Evolutionary conservation across 2,797 vertebrate genomes (phyloP).

Genomic region (Psittacula derbiana): DNA sequence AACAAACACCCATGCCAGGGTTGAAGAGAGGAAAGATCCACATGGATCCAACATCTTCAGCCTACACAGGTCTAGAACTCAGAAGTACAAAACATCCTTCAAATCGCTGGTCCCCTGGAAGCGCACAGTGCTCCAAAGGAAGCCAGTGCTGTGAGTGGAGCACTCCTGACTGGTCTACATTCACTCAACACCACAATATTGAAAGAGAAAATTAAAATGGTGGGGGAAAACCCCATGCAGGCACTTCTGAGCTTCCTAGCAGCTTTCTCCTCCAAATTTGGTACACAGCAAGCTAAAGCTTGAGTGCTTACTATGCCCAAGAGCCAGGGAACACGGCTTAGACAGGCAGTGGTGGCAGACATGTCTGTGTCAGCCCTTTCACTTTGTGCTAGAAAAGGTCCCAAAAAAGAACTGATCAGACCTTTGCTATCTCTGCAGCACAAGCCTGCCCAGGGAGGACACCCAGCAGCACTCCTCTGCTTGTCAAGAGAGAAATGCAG

Average conservation of each 20-base stretch:
- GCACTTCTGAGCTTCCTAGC: neutral
- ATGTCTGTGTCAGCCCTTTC: neutral
- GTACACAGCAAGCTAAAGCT: neutral
- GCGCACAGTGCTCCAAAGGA: rapidly evolving
- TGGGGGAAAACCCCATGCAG: too few relatives aligned
- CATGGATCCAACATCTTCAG: neutral
- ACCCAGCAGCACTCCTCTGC: neutral
- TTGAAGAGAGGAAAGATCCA: neutral
- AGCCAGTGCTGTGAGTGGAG: neutral
- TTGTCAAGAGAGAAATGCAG: rapidly evolving
- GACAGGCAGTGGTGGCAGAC: neutral
- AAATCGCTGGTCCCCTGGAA: neutral
- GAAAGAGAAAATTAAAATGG: rapidly evolving
- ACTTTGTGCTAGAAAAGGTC: neutral
- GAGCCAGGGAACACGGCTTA: neutral
- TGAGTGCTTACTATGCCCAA: neutral
- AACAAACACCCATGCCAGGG: neutral
- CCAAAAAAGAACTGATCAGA: neutral
- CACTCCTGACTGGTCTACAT: neutral
- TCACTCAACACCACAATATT: neutral
- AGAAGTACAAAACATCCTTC: neutral
- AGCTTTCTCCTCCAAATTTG: neutral
- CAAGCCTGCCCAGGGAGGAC: neutral
- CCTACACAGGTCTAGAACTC: too few relatives aligned
- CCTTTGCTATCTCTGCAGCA: neutral